Base-by-base conservation (phyloP, 2,888 invertebrate species). In the Lasioglossum figueresi region DNA sequence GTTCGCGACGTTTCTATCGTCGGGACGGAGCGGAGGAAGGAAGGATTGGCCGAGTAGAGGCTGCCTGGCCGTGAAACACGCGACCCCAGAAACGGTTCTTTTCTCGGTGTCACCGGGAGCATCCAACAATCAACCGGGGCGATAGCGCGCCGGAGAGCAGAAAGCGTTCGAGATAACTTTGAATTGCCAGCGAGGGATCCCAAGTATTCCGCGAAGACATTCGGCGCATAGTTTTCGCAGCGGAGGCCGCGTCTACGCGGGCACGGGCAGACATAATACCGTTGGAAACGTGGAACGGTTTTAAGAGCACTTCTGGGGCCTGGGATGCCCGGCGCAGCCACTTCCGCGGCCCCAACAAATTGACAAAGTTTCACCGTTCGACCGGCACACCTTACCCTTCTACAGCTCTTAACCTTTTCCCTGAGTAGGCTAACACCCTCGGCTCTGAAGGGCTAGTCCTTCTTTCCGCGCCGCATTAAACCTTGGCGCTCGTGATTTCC, bases 241-340 rank as follows among this genome's bases (percentile, higher is more conserved):
- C 63, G 63, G 63, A 31, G 63, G 27, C 63, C 63, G 63, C 63
- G 63, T 63, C 63, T 63, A 63, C 63, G 75, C 63, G 31, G n/a
- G 31, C 63, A 31, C 48, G 72, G 56, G 66, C 43, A 79, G 79
- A 85, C 79, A 78, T 80, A 83, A 84, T 84, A 80, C 80, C 80
- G 71, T 68, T 72, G 84, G 75, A 84, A 84, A 85, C 71, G 80
- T 84, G 78, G 80, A 85, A 84, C 85, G 84, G 76, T 78, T 85
- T 78, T 72, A 80, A 85, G 85, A 78, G 80, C 85, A 78, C 85
- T 85, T 84, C 75, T 48, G 75, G 76, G 52, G 37, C 34, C 70
- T 45, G 74, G 48, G 66, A 40, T 34, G 72, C 48, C 68, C 68
- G 34, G 72, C 59, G 34, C 76, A 48, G 45, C 59, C 68, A 75